Evolutionary conservation across 2,888 invertebrate species (phyloP).

Genomic region (Ennomos quercinarius): DNA sequence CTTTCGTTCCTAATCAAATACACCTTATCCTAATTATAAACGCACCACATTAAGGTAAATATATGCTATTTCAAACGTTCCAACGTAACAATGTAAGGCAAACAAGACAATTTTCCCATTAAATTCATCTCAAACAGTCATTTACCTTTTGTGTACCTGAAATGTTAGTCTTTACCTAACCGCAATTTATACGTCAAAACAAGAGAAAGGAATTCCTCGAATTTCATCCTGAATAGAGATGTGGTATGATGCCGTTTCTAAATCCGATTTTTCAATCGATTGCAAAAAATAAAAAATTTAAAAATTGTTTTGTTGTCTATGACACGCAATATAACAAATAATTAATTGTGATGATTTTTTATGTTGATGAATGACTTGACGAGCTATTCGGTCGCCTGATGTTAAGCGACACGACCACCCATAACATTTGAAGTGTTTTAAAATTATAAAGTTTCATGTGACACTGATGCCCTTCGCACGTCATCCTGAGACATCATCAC

Average conservation of each 20-base stretch:
- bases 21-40: slow-evolving; percentile 8
- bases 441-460: too few relatives aligned
- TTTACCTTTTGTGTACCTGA: slow-evolving; percentile 25
- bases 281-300: too few relatives aligned
- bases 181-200: slow-evolving; percentile 37
- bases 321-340: too few relatives aligned
- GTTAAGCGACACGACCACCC: too few relatives aligned
- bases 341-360: too few relatives aligned
- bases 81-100: background rate
- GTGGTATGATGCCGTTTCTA: background rate
- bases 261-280: slow-evolving; percentile 8
- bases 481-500: too few relatives aligned
- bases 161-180: slow-evolving; percentile 34
- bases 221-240: slow-evolving; percentile 27
- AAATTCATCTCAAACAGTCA: slow-evolving; percentile 24
- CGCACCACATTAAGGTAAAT: background rate
- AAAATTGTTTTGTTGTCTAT: too few relatives aligned
- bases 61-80: slow-evolving; percentile 10
- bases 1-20: too few relatives aligned
- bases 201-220: slow-evolving; percentile 37
- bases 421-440: too few relatives aligned
- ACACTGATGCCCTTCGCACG: too few relatives aligned
- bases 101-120: slow-evolving; percentile 24
- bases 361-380: too few relatives aligned
- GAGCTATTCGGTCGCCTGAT: too few relatives aligned